phyloP scores from a whole-genome alignment of 2,888 invertebrate species.

The Myopa tessellatipennis region DNA sequence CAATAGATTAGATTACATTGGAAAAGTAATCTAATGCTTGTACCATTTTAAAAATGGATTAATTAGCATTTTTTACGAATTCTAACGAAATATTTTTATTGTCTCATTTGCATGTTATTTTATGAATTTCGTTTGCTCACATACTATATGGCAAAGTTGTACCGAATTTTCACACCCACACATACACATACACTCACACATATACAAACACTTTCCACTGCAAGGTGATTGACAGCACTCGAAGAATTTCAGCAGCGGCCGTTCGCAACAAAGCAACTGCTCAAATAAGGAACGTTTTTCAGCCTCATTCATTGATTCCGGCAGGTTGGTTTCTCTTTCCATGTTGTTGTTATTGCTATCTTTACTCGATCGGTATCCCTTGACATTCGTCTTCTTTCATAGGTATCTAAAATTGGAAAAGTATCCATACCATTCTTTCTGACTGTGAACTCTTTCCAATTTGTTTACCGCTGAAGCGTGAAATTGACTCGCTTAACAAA shows the following conservation, averaged over 20 bases:
- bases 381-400: conserved; percentile 49
- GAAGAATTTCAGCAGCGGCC: not conserved
- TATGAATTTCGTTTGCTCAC: no score
- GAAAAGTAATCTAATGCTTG: no score
- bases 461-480: conserved; percentile 63
- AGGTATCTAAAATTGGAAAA: conserved; percentile 43
- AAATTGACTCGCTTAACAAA: conserved; percentile 57
- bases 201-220: conserved; percentile 59
- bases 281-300: conserved; percentile 11
- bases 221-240: conserved; percentile 59
- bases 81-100: no score
- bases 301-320: not conserved
- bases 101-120: no score
- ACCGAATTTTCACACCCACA: no score
- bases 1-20: no score
- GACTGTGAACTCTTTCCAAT: conserved; percentile 53
- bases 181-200: not conserved
- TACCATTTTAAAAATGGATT: no score
- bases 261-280: not conserved
- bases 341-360: conserved; percentile 34
- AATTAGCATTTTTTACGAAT: no score
- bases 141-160: no score
- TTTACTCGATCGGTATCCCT: conserved; percentile 27
- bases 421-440: not conserved
- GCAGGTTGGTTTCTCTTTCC: not conserved